Percentiles rank a stretch among this genome's conserved stretches.
Conservation (phyloP, 2,888 invertebrate genomes). For the Stenolophus ochropezus region DNA sequence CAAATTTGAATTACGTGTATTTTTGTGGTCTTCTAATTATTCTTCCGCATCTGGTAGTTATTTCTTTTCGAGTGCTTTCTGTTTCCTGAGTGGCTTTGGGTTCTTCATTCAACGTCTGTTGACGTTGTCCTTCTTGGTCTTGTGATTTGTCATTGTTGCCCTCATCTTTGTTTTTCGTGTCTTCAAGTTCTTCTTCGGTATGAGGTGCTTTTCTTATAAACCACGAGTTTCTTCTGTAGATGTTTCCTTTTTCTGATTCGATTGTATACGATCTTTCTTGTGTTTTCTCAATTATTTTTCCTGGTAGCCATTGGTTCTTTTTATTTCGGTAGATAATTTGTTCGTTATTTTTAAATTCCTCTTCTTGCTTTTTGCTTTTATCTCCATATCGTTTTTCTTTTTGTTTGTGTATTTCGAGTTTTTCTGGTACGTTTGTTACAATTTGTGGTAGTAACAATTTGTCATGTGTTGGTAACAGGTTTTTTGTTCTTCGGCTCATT, state of each 20-base stretch:
- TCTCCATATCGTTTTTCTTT: constrained; percentile 35
- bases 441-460: constrained; percentile 1
- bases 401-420: not conserved
- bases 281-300: constrained; percentile 13
- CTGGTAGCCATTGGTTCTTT: constrained; percentile 33
- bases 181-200: too few species aligned
- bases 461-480: not conserved
- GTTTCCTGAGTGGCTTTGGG: too few species aligned
- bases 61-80: too few species aligned
- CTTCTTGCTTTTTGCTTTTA: not conserved
- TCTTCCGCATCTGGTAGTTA: too few species aligned
- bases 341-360: constrained; percentile 8
- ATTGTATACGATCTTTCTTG: constrained; percentile 1
- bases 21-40: too few species aligned
- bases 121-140: too few species aligned
- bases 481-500: constrained; percentile 40
- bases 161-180: too few species aligned
- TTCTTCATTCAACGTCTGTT: too few species aligned
- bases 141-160: too few species aligned
- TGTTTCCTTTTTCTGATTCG: not conserved
- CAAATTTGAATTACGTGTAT: too few species aligned
- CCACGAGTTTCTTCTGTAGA: constrained; percentile 26
- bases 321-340: constrained; percentile 20
- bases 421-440: constrained; percentile 6
- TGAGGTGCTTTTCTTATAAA: constrained; percentile 29